Evolutionary conservation across 2,888 invertebrate genomes (phyloP).

Genomic region (Macaria notata): DNA sequence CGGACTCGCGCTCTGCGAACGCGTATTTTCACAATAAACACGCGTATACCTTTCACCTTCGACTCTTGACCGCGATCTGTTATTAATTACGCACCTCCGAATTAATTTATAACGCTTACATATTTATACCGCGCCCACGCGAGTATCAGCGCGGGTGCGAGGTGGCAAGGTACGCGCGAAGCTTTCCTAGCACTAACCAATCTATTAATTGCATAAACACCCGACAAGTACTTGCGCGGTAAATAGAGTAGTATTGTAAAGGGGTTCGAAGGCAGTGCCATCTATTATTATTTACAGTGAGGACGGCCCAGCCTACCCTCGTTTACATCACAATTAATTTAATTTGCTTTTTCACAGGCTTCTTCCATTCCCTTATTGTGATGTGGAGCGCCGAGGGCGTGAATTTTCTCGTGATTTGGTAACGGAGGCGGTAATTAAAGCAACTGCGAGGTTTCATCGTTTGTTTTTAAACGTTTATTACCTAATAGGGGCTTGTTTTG

Average conservation of each 20-base stretch:
- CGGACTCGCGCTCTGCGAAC: conserved; percentile 41
- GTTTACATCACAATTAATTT: conserved; percentile 80
- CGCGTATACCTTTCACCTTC: conserved; percentile 58
- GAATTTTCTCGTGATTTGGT: conserved; percentile 79
- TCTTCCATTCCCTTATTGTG: conserved; percentile 75
- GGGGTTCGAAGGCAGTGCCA: conserved; percentile 61
- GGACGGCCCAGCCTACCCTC: conserved; percentile 68
- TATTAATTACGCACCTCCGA: conserved; percentile 41
- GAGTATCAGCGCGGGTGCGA: conserved; percentile 9
- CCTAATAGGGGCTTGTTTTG: conserved; percentile 51
- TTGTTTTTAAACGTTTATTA: conserved; percentile 76
- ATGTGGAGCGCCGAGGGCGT: conserved; percentile 72
- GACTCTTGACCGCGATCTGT: conserved; percentile 46
- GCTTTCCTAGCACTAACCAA: conserved; percentile 41
- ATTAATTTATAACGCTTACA: conserved; percentile 33
- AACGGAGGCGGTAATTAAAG: conserved; percentile 75
- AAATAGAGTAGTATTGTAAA: conserved; percentile 59
- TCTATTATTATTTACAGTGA: conserved; percentile 70
- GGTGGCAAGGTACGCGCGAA: conserved; percentile 22
- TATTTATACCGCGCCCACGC: conserved; percentile 28
- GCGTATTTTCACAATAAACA: conserved; percentile 63
- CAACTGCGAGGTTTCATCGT: conserved; percentile 74
- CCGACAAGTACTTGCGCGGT: conserved; percentile 42
- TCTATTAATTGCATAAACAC: conserved; percentile 47
- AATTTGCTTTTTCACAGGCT: conserved; percentile 81